Base-by-base conservation (phyloP, 2,797 vertebrate species). In the Malacoctenus gilli region DNA sequence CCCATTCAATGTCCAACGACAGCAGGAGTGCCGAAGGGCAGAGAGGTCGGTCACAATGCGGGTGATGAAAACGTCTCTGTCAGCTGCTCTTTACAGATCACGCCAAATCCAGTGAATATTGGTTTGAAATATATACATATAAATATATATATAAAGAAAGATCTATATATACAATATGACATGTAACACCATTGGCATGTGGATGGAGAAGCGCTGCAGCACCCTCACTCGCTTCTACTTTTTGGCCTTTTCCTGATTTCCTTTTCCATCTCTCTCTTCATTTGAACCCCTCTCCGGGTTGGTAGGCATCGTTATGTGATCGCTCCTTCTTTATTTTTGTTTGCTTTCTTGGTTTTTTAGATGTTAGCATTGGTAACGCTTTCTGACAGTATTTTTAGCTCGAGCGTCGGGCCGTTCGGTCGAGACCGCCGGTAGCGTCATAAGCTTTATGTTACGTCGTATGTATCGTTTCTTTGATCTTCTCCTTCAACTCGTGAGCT, bases 111-210 rank as follows among this genome's bases (percentile, higher is more conserved):
- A 62, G 56, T 63, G 49, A 80, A 36, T 63, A 41, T 31, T 75
- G 75, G 76, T 64, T 68, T 34, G 56, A 9, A 10, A 31, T 4
- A 31, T 31, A 31, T 31, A 59, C 22, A 35, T 54, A 21, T 22
- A 34, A 15, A 21, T 22, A 42, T 0, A 42, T 0, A 44, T 25
- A 40, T 20, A 43, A 32, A 37, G 25, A 28, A n/a, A n/a, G n/a
- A n/a, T n/a, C n/a, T n/a, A n/a, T 61, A 48, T 67, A 51, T 51
- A 38, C 20, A 53, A 31, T 47, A 47, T 23, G 31, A 22, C 50
- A 53, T 65, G 62, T 75, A 58, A 72, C 59, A 61, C 39, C 69
- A 58, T 86, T 87, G 83, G 82, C 87, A 83, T 87, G 86, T 87
- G 84, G 79, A 85, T 84, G 81, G 77, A 71, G 72, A 80, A 66